A percentile compares a stretch with the other conserved stretches of the same genome.
These are phyloP conservation scores for Mus musculus DNA, from an alignment of 2,113 vertebrate species.

Conservation along the genomic window GRCm39 chr5:118394501-118395000, in stretches of 20 bases:
- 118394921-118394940: not conserved
- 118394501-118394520: not conserved
- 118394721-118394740: not conserved
- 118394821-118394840: conserved; percentile 50
- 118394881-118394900: not conserved
- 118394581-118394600: not conserved
- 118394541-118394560: not conserved
- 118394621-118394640: not conserved
- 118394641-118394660: not conserved
- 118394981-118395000: not conserved
- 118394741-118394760: not conserved
- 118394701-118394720: conserved; percentile 37
- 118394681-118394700: not conserved
- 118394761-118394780: not conserved
- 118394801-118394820: conserved; percentile 33
- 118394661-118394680: not conserved
- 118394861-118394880: conserved; percentile 11
- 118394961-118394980: not conserved
- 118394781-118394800: conserved; percentile 46
- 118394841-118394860: not conserved
- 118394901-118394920: not conserved
- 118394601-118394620: conserved; percentile 25
- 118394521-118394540: not conserved
- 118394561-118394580: not conserved
- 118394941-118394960: not conserved